Evolutionary conservation across 1,140 invertebrate genomes (phyloP).

Genomic region (Drosophila asahinai): DNA sequence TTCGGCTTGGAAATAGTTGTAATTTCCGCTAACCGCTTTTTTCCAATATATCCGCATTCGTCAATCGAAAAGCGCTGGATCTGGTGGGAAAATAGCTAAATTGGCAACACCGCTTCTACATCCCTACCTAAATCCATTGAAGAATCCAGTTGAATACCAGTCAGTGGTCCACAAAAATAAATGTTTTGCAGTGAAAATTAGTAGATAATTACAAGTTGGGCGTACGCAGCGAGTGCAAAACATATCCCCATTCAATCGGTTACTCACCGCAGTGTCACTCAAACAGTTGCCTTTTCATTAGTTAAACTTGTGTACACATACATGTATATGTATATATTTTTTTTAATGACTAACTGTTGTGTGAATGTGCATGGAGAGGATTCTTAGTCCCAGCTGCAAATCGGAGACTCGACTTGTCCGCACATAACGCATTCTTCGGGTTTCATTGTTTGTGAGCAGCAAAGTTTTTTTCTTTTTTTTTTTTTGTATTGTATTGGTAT

Average conservation of each 20-base stretch:
- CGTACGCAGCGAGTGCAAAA: conserved; percentile 9
- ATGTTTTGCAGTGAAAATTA: conserved; percentile 15
- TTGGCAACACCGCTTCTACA: neutral
- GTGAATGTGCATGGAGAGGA: conserved; percentile 18
- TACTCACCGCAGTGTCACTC: conserved; percentile 17
- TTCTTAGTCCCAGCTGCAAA: conserved; percentile 18
- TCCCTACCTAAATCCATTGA: conserved; percentile 11
- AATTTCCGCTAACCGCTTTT: no score
- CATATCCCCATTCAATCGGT: conserved; percentile 2
- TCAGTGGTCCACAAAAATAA: conserved; percentile 17
- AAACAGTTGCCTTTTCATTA: conserved; percentile 20
- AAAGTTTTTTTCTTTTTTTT: neutral
- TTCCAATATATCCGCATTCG: no score
- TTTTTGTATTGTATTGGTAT: conserved; percentile 4
- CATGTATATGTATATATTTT: conserved; percentile 12
- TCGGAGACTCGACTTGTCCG: conserved; percentile 16
- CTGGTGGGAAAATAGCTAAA: no score
- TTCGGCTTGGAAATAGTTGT: no score
- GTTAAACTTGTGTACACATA: conserved; percentile 16
- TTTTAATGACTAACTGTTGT: conserved; percentile 24
- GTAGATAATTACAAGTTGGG: conserved; percentile 13
- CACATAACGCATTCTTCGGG: conserved; percentile 9
- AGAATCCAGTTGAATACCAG: conserved; percentile 11
- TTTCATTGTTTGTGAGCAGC: conserved; percentile 16
- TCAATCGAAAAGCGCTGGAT: no score